Base-by-base conservation (phyloP, 2,113 vertebrate species). In the Sapajus apella region DNA sequence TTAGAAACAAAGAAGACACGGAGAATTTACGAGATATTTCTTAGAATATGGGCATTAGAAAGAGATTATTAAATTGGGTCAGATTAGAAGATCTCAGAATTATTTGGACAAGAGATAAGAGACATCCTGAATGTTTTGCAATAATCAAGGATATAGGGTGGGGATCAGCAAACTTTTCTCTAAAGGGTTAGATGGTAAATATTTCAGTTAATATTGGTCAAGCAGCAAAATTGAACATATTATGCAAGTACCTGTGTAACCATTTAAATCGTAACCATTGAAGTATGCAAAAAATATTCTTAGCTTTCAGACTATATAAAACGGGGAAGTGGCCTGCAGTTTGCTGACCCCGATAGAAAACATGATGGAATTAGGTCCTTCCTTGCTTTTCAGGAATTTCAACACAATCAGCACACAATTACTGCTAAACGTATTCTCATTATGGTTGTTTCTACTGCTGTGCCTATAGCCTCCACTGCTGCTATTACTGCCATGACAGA, bases 371-470 rank as follows among this genome's bases (percentile, higher is more conserved):
- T 75, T 79, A 80, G 16, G 40, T 84, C 18, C 7, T 50, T 27
- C 27, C 5, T 47, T 85, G 76, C 5, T 93, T 95, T 85, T 80
- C 37, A 91, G n/a, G 25, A 84, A 85, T 20, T 14, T 20, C 37
- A 43, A 27, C 10, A 30, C 18, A 35, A 13, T 83, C 21, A 58
- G 21, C 25, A 13, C 37, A 17, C 35, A 64, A 47, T 30, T 45
- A 73, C 13, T 45, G 37, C 27, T 66, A 14, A 93, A 61, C 37
- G n/a, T 25, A 64, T 20, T 81, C 64, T 23, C 17, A 21, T 8
- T 11, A 11, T 10, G 17, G 18, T 16, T 72, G 1, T 64, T 80
- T 47, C 68, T 85, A 27, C 52, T 47, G 23, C 37, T 45, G 4
- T 40, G 20, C 6, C 45, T 23, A 3, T 21, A 73, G n/a, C 30